Evolutionary conservation across 2,113 vertebrate species (phyloP), one percentile per base, ranked within the genome.

Genomic region (Trematocara marginatum): DNA sequence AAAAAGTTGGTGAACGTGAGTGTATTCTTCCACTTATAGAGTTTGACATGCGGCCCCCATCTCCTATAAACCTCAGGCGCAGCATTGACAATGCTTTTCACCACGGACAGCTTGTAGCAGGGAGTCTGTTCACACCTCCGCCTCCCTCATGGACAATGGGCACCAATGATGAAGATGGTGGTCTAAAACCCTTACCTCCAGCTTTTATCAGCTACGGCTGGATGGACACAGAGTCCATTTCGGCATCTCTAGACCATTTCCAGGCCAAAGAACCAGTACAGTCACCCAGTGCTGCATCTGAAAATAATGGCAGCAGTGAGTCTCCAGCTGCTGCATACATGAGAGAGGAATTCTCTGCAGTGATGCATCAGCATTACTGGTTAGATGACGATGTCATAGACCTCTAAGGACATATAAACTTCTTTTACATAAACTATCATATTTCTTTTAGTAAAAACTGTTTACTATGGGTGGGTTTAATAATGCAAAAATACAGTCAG

Each of bases 81-180:
- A 97, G 97, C 94, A 97, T 97, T 42, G 97, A 98, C 47, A 95
- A 96, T 1, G 97, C 97, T 0, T 96, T 98, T 57, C 96, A 97
- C 92, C 94, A 96, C 0, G 96, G 96, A 49, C 97, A 97, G 83
- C 86, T 97, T n/a, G 91, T 86, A 4, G 52, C 90, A 49, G 96
- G 97, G 11, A 86, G 96, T 79, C 92, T 98, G 31, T 98, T 98
- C 38, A 90, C 93, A 15, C 94, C 93, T 84, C 95, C 95, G 10
- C 95, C 95, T 82, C 94, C 96, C 45, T 93, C 94, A 12, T 96
- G 87, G 90, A 90, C 61, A 29, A 23, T 86, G 76, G 86, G 85
- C 71, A 38, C 90, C 53, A 29, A 7, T 53, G 66, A 69, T 15
- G 81, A 35, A 31, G 80, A 78, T 11, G 18, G 20, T 13, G 47